Conservation (phyloP, 2,113 vertebrate genomes). For the Neolamprologus hecqui region DNA sequence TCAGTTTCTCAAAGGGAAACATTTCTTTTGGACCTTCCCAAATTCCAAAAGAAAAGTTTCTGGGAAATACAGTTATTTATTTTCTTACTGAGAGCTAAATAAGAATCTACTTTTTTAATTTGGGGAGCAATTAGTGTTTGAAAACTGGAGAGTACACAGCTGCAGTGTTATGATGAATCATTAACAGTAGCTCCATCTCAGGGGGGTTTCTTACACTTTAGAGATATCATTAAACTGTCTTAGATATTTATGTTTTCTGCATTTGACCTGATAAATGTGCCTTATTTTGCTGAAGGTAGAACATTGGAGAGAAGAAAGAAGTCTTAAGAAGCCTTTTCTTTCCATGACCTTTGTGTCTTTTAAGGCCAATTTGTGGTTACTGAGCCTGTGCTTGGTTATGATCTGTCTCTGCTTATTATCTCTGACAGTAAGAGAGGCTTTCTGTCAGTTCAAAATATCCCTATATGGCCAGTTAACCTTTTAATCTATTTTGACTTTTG, state of each 20-base stretch:
- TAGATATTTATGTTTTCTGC: neutral
- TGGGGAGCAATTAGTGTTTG: neutral
- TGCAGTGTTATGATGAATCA: neutral
- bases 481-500: neutral
- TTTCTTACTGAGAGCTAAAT: neutral
- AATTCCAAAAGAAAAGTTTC: neutral
- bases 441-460: neutral
- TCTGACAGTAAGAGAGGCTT: neutral
- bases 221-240: neutral
- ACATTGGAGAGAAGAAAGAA: rapidly evolving
- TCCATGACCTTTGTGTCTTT: neutral
- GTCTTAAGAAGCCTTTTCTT: neutral
- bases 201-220: neutral
- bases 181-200: neutral
- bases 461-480: neutral
- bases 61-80: neutral
- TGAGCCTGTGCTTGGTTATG: neutral
- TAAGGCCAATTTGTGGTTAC: neutral
- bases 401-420: neutral
- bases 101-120: neutral
- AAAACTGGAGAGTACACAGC: neutral
- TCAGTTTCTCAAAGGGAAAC: neutral
- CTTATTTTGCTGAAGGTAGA: neutral
- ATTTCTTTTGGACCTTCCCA: neutral
- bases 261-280: neutral